These are phyloP conservation scores for Aratinga solstitialis DNA, from an alignment of 2,797 vertebrate genomes.

Conservation along the genomic window DNA sequence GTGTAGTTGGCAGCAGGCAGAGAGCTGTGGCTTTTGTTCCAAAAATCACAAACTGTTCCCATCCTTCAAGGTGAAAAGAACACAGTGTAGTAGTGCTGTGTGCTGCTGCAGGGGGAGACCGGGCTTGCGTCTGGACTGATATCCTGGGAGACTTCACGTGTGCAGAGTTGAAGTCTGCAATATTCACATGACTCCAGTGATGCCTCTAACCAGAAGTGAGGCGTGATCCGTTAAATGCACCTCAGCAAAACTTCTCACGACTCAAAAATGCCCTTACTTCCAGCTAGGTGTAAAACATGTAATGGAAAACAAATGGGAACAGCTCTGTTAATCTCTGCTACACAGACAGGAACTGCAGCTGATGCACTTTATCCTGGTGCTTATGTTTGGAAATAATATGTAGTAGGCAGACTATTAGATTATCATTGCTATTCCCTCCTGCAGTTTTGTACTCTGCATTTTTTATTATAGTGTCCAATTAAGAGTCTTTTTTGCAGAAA, in stretches of 20 bases:
- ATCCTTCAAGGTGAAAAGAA: neutral
- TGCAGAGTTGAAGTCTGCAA: neutral
- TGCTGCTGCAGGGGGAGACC: neutral
- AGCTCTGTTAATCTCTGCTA: neutral
- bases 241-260: neutral
- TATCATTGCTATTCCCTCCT: neutral
- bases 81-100: neutral
- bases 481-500: neutral
- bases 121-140: neutral
- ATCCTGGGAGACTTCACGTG: neutral
- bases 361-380: neutral
- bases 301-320: conserved; percentile 1
- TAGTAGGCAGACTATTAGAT: neutral
- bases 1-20: neutral
- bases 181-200: neutral
- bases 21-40: neutral
- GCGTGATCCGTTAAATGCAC: neutral
- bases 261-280: neutral
- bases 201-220: neutral
- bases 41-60: neutral
- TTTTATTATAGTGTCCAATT: neutral
- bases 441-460: neutral
- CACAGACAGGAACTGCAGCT: neutral
- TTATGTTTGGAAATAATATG: neutral
- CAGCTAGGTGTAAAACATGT: neutral